Evolutionary conservation across 1,140 invertebrate species (phyloP), one percentile per base, ranked within the genome.

Genomic region (Mizuhopecten yessoensis): DNA sequence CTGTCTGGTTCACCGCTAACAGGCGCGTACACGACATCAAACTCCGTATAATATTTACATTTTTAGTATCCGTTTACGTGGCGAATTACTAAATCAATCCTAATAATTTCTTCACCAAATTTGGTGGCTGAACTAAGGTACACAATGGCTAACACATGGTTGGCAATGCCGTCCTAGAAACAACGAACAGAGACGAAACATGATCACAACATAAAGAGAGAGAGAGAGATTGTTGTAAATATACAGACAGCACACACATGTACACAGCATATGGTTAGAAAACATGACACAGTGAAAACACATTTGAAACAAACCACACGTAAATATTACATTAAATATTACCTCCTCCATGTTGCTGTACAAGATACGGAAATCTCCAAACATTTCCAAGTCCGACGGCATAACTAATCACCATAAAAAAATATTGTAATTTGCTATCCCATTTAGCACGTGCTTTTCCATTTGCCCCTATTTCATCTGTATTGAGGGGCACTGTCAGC

Each of bases 371-470:
- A 92, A 96, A 96, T 34, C 95, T 92, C 95, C 95, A 96, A 0
- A 96, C 95, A 93, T 95, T 95, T 88, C 95, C 95, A 1, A 96
- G 92, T 45, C 95, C 95, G 17, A 96, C 95, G 11, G 95, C 95
- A 90, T 95, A 95, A 42, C 94, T 94, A 36, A 96, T 95, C 75
- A 95, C 95, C 95, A 95, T 95, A 88, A 95, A 95, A 88, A 95
- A 94, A 92, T 95, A 95, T 90, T 95, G 95, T 39, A 95, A 86
- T 91, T 95, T 95, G 34, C 91, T 93, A 91, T 95, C 94, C 94
- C 94, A 95, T 34, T 92, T 93, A 3, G 89, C 92, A 33, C 94
- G 92, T 89, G 88, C 57, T 86, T 75, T 75, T 75, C 57, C 57
- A 75, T 75, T 75, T 75, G 57, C 57, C n/a, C 57, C 57, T 7